Evolutionary conservation across 1,140 invertebrate genomes (phyloP), one percentile per base, ranked within the genome.

Genomic region (Mamestra configurata): DNA sequence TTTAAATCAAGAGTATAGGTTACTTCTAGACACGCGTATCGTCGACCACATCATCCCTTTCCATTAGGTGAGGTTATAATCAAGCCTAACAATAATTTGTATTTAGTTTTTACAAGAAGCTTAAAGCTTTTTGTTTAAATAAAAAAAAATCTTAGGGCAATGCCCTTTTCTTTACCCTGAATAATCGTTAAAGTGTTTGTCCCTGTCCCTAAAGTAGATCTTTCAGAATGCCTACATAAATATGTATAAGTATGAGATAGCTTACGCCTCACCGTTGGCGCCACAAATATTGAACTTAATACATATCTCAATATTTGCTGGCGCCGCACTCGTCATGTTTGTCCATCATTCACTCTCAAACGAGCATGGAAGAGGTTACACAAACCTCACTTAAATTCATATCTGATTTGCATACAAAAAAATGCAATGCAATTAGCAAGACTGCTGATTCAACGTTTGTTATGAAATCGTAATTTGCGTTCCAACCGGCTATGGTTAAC

Each of bases 381-480:
- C 66, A 70, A 46, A 46, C 66, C 27, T 55, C 31, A 27, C 24
- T 37, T 40, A 61, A 40, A 59, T 13, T 59, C 53, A 59, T 35
- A 72, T 55, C 27, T 53, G 49, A 73, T 64, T 24, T 46, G 57
- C 53, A 77, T 64, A 49, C 57, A 64, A 77, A 64, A 76, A 77
- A 51, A 61, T 55, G 22, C 31, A 61, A 49, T 64, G 57, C 73
- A 77, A 59, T 75, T 43, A 43, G 22, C 35, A 20, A 46, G 31
- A 64, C n/a, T 64, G n/a, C 40, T 24, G 51, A 20, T 43, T 37
- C 27, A 64, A 31, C 57, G 49, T 49, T 77, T 49, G 35, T 77
- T 77, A 46, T 61, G 61, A 51, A 77, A 77, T 24, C 22, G 20
- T 55, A 51, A 77, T 68, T 77, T 64, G 20, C 31, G 37, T 37